Evolutionary conservation across 2,888 invertebrate genomes (phyloP).

Genomic region (Scaptomyza cyrtandrae): DNA sequence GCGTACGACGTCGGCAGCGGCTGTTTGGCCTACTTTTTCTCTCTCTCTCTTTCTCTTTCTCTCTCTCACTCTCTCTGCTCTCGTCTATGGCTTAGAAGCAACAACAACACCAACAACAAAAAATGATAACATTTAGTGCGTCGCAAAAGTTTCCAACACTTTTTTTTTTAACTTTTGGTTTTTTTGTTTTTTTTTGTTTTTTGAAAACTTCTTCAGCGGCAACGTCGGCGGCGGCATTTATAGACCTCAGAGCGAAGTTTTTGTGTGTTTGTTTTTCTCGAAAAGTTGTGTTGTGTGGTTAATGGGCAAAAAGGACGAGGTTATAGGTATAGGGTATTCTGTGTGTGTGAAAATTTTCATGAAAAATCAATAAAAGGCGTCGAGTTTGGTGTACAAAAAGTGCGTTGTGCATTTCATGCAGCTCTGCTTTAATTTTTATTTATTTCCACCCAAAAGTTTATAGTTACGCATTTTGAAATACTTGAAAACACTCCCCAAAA

Average conservation of each 20-base stretch:
- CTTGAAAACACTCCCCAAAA: no score
- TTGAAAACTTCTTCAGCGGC: conserved; percentile 55
- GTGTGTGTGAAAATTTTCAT: conserved; percentile 20
- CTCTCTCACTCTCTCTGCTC: conserved; percentile 6
- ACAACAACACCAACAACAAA: conserved; percentile 43
- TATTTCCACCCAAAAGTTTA: conserved; percentile 12
- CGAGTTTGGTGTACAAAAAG: conserved; percentile 44
- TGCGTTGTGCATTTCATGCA: conserved; percentile 38
- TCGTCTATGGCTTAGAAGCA: conserved; percentile 56
- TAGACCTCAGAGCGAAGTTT: conserved; percentile 71
- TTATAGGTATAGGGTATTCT: background rate
- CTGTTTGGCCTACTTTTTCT: conserved; percentile 53
- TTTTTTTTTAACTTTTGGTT: conserved; percentile 21
- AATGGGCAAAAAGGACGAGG: background rate
- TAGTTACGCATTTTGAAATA: background rate
- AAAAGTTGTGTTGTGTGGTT: conserved; percentile 50
- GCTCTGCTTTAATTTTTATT: conserved; percentile 64
- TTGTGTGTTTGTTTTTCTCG: conserved; percentile 61
- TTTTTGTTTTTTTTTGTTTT: conserved; percentile 32
- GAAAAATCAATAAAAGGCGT: conserved; percentile 64
- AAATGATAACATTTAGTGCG: conserved; percentile 75
- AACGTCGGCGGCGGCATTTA: conserved; percentile 46
- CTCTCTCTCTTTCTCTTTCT: conserved; percentile 24
- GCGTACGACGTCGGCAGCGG: conserved; percentile 34
- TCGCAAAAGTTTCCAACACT: conserved; percentile 71